These are phyloP conservation scores for Leptopilina boulardi DNA, from an alignment of 1,140 invertebrate species.

Conservation along the genomic window DNA sequence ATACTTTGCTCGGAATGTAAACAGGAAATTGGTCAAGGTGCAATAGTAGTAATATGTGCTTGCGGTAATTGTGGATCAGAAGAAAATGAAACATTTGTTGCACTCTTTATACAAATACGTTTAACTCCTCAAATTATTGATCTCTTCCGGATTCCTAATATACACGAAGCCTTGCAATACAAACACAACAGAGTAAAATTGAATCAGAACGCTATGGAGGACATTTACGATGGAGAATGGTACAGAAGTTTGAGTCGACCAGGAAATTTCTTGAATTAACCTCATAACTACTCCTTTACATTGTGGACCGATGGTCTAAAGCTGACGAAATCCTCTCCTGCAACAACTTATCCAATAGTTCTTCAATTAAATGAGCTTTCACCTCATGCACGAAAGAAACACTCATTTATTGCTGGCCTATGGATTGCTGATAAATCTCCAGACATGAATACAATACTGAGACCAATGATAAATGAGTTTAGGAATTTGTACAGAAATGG, in stretches of 20 bases:
- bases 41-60: conserved; percentile 28
- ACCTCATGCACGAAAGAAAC: no score
- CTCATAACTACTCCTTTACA: conserved; percentile 41
- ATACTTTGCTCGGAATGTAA: conserved; percentile 39
- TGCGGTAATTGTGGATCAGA: conserved; percentile 40
- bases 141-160: conserved; percentile 40
- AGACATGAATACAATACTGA: no score
- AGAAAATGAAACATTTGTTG: conserved; percentile 27
- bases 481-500: conserved; percentile 35
- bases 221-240: conserved; percentile 44
- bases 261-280: conserved; percentile 16
- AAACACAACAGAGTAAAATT: conserved; percentile 37
- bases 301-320: conserved; percentile 40
- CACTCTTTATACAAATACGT: background rate
- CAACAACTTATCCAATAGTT: background rate
- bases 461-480: conserved; percentile 10
- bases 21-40: conserved; percentile 11
- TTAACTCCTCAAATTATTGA: conserved; percentile 42
- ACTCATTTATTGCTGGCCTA: no score
- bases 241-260: conserved; percentile 33
- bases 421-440: no score
- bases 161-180: conserved; percentile 39
- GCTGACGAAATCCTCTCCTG: conserved; percentile 41
- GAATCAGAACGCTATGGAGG: conserved; percentile 41
- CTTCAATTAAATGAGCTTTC: no score